Evolutionary conservation across 2,113 vertebrate genomes (phyloP).

Genomic region (Sitta europaea): DNA sequence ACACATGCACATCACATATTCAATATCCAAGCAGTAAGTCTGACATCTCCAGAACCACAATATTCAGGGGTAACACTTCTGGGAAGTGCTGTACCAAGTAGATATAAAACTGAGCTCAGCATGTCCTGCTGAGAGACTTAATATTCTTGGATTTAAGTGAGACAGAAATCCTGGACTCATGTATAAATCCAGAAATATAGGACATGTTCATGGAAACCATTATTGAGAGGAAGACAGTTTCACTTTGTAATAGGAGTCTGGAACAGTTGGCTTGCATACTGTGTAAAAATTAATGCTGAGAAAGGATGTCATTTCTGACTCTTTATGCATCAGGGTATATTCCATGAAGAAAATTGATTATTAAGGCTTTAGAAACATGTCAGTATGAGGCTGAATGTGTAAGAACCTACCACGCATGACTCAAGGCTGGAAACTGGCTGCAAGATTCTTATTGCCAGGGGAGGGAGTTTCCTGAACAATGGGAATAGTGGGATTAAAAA

Average conservation of each 20-base stretch:
- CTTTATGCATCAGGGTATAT: neutral
- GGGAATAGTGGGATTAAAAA: neutral
- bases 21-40: neutral
- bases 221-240: neutral
- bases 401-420: neutral
- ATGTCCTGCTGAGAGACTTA: neutral
- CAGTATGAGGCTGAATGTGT: neutral
- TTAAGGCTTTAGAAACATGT: neutral
- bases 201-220: neutral
- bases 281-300: neutral
- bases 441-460: neutral
- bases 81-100: neutral
- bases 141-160: neutral
- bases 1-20: neutral
- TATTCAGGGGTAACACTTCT: neutral
- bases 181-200: neutral
- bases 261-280: neutral
- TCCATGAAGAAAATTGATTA: neutral
- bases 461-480: neutral
- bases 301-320: neutral
- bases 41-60: neutral
- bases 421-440: neutral
- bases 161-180: neutral
- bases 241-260: neutral
- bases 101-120: neutral